Base-by-base conservation (phyloP, 1,140 invertebrate genomes). In the Grapholita molesta region DNA sequence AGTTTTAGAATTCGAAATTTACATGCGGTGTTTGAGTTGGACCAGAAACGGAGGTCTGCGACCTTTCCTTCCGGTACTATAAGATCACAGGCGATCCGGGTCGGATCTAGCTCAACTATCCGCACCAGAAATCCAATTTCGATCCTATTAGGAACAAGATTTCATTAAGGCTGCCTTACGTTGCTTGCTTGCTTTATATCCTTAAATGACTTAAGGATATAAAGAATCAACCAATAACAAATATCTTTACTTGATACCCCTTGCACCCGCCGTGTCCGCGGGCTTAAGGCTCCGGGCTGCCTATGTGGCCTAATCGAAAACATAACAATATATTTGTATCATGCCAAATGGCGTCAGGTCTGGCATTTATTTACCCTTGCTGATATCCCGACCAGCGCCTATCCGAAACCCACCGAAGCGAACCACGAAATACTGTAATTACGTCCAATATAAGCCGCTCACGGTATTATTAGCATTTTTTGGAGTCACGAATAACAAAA, bases 351-450 rank as follows among this genome's bases (percentile, higher is more conserved):
- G 25, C 55, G 28, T 61, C 25, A 61, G 55, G 18, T 0, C 24
- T 30, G 28, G 55, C 30, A 61, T 61, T 57, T 64, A 42, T 68
- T 48, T 69, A 48, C 67, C 57, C 57, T 69, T 69, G 33, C 57
- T 15, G 55, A 64, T 64, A 64, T 64, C 64, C 42, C 8, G 64
- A 61, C 32, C 70, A 64, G 64, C n/a, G 64, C 23, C 67, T 67
- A 69, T 67, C 73, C 64, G 21, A 64, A 70, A 67, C 55, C 72
- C 72, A 74, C 8, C 70, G 72, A 66, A 80, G 66, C 73, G 74
- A 70, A 66, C 57, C 52, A 70, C 68, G 52, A 70, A 70, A 74
- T 76, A 75, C 79, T 78, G 68, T 80, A 80, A 80, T 80, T 80
- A 80, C 67, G 70, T 68, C 69, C 76, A 74, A 75, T 78, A 77